A percentile compares a stretch with the other conserved stretches of the same genome.
These are phyloP conservation scores for Lumbricus terrestris DNA, from an alignment of 2,888 invertebrate genomes.

Conservation along the genomic window DNA sequence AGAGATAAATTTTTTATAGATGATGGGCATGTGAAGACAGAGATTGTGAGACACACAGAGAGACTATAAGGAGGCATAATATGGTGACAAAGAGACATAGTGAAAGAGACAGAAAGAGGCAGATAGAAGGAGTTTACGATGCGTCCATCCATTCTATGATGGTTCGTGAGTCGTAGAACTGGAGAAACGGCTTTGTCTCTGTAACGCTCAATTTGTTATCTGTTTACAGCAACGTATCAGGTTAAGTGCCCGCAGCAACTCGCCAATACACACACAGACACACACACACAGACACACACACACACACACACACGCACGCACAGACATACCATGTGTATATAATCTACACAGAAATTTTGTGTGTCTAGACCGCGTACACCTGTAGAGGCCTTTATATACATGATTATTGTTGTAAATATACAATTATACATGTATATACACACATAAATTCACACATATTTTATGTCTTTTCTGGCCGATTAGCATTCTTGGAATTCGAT, in stretches of 20 bases:
- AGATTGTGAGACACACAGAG: too few species aligned
- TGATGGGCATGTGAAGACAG: too few species aligned
- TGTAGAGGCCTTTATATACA: neutral
- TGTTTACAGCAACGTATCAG: constrained; percentile 3
- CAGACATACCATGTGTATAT: too few species aligned
- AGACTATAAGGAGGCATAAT: too few species aligned
- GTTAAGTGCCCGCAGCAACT: neutral
- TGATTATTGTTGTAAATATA: too few species aligned
- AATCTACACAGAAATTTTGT: neutral
- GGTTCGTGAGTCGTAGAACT: neutral
- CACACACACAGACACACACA: too few species aligned
- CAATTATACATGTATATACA: neutral
- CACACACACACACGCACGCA: too few species aligned
- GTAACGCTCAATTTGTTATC: constrained; percentile 3
- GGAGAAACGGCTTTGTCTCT: neutral
- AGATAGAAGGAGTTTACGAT: neutral
- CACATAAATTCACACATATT: neutral
- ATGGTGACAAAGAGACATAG: neutral
- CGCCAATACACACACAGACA: neutral
- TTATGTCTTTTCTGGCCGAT: neutral
- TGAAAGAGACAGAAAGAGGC: constrained; percentile 8
- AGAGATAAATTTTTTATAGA: too few species aligned
- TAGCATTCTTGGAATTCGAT: neutral
- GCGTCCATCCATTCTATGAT: neutral
- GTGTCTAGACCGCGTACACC: neutral